Evolutionary conservation across 2,113 vertebrate species (phyloP).

Genomic region (Triplophysa tibetana): DNA sequence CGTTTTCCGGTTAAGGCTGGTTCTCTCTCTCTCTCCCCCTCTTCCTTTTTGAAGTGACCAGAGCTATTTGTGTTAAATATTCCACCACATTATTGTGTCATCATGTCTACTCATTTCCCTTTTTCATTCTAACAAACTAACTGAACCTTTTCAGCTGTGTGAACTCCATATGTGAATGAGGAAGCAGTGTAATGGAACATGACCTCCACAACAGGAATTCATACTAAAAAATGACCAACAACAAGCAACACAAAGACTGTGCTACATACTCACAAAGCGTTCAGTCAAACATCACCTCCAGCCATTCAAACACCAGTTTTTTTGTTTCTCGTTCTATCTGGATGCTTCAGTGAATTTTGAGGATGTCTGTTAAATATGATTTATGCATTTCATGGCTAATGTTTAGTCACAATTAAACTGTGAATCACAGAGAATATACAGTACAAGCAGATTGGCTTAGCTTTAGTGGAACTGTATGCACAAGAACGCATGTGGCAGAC

Average conservation of each 20-base stretch:
- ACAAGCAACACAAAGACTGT: conserved; percentile 16
- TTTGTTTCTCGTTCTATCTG: conserved; percentile 19
- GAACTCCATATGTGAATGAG: not conserved
- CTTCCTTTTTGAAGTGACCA: not conserved
- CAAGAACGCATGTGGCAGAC: not conserved
- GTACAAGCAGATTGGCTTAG: not conserved
- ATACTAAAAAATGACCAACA: conserved; percentile 31
- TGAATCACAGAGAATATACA: conserved; percentile 12
- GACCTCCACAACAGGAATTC: conserved; percentile 15
- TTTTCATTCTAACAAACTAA: not conserved
- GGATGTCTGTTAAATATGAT: not conserved
- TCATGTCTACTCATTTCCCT: not conserved
- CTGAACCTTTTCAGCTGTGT: not conserved
- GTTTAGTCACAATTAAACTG: not conserved
- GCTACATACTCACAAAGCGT: conserved; percentile 17
- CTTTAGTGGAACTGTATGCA: not conserved
- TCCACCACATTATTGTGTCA: not conserved
- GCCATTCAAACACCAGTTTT: conserved; percentile 5
- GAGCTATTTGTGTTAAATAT: not conserved
- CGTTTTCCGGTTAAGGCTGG: not conserved
- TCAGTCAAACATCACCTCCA: conserved; percentile 5
- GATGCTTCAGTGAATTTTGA: not conserved
- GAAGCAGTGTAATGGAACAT: conserved; percentile 9
- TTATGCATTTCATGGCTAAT: not conserved
- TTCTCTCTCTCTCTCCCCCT: not conserved